phyloP scores from a whole-genome alignment of 2,113 vertebrate genomes.

The Tragelaphus buxtoni region DNA sequence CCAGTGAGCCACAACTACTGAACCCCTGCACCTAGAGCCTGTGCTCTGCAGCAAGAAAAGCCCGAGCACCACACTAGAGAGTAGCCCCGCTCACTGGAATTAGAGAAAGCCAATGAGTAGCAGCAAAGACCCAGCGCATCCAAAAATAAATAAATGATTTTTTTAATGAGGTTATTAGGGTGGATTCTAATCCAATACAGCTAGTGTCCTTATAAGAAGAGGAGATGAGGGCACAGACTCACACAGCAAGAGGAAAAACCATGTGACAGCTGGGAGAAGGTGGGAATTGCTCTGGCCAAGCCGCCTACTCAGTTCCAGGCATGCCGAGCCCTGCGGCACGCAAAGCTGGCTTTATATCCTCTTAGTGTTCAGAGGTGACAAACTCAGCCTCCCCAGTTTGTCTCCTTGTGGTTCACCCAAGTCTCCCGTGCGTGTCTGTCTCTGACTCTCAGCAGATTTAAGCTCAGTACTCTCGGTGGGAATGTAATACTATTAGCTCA shows the following conservation, averaged over 20 bases:
- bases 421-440: neutral
- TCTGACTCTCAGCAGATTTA: neutral
- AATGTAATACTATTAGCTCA: neutral
- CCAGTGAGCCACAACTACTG: neutral
- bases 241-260: neutral
- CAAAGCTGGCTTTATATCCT: neutral
- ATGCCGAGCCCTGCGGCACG: rapidly evolving
- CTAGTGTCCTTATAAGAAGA: neutral
- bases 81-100: rapidly evolving
- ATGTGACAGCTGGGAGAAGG: neutral
- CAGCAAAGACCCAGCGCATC: neutral
- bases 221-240: neutral
- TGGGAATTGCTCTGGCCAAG: too few relatives aligned
- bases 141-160: neutral
- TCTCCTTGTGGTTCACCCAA: neutral
- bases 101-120: neutral
- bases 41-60: neutral
- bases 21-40: neutral
- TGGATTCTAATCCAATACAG: neutral
- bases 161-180: neutral
- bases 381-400: too few relatives aligned
- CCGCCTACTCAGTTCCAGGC: neutral
- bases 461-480: too few relatives aligned
- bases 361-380: neutral
- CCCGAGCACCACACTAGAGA: neutral